A percentile compares a stretch with the other conserved stretches of the same genome.
These are phyloP conservation scores for Hyles lineata DNA, from an alignment of 2,888 invertebrate species.

Conservation along the genomic window DNA sequence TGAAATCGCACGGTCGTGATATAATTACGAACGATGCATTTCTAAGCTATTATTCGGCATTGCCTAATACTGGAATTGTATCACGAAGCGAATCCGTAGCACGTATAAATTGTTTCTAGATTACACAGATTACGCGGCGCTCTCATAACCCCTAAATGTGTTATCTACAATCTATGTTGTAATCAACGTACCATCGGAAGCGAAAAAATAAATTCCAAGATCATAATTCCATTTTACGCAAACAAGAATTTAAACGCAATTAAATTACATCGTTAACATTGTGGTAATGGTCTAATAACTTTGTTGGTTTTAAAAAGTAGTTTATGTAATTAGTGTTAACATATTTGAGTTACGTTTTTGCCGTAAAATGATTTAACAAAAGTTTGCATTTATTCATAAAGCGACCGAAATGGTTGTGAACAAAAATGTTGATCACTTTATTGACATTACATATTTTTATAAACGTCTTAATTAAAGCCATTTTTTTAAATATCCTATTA, in stretches of 20 bases:
- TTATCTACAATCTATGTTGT: slow-evolving; percentile 10
- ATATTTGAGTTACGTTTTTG: neutral
- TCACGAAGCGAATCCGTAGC: slow-evolving; percentile 20
- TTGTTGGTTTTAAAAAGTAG: slow-evolving; percentile 18
- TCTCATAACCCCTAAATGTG: slow-evolving; percentile 22
- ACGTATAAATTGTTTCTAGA: slow-evolving; percentile 29
- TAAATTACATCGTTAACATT: slow-evolving; percentile 22
- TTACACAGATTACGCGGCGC: slow-evolving; percentile 26
- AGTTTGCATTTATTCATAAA: neutral
- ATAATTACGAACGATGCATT: slow-evolving; percentile 18
- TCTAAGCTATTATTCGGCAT: slow-evolving; percentile 11
- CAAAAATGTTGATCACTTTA: neutral
- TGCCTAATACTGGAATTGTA: slow-evolving; percentile 20
- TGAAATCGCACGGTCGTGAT: neutral
- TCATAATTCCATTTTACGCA: slow-evolving; percentile 18
- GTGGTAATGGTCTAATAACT: slow-evolving; percentile 22
- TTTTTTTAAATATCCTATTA: too few species aligned
- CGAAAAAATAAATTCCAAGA: slow-evolving; percentile 13
- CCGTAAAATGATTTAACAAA: neutral
- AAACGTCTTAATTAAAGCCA: too few species aligned
- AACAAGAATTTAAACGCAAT: slow-evolving; percentile 17
- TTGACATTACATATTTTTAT: too few species aligned
- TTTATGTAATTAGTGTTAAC: slow-evolving; percentile 7
- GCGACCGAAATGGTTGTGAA: neutral
- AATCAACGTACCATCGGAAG: slow-evolving; percentile 17